These are phyloP conservation scores for Diabrotica undecimpunctata DNA, from an alignment of 1,140 invertebrate genomes.

Conservation along the genomic window DNA sequence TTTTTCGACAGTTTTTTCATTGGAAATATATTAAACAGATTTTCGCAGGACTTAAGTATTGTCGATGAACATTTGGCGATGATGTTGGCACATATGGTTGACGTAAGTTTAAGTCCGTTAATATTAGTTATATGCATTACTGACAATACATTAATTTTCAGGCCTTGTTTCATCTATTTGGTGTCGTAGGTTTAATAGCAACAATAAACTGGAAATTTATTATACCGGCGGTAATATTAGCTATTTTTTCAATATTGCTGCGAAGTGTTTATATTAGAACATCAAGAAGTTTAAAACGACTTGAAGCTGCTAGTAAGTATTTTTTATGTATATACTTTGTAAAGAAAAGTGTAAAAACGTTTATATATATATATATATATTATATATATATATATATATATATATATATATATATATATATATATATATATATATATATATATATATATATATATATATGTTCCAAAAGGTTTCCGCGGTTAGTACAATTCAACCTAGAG, in stretches of 20 bases:
- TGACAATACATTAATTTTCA: neutral
- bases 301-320: slow-evolving; percentile 60
- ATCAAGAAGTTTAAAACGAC: slow-evolving; percentile 60
- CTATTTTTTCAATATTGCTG: slow-evolving; percentile 52
- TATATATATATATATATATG: too few species aligned
- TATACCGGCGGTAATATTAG: slow-evolving; percentile 51
- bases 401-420: too few species aligned
- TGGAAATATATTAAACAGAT: slow-evolving; percentile 40
- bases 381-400: too few species aligned
- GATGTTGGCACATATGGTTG: slow-evolving; percentile 17
- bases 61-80: slow-evolving; percentile 37
- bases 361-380: too few species aligned
- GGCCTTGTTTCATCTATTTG: slow-evolving; percentile 6
- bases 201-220: slow-evolving; percentile 28
- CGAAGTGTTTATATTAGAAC: slow-evolving; percentile 58
- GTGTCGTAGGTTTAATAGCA: slow-evolving; percentile 25
- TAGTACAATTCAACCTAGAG: too few species aligned
- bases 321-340: too few species aligned
- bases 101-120: neutral
- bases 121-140: too few species aligned
- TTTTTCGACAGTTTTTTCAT: slow-evolving; percentile 40
- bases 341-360: too few species aligned
- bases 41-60: slow-evolving; percentile 37
- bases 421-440: too few species aligned
- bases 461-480: too few species aligned